These are phyloP conservation scores for Syrmaticus mikado DNA, from an alignment of 2,113 vertebrate genomes.

Conservation along the genomic window DNA sequence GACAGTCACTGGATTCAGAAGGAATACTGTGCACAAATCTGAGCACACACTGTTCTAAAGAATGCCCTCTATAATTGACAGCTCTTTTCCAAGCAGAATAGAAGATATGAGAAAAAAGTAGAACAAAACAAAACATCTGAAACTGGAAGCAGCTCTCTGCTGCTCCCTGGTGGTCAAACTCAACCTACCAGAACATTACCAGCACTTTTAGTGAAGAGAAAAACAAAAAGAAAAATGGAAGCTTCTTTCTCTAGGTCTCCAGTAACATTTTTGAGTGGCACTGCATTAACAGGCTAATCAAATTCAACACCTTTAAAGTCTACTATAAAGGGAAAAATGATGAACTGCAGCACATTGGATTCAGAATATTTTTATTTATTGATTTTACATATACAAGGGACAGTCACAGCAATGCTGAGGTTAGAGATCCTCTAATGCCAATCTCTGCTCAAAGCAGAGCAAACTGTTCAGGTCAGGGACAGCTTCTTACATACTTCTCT, in stretches of 20 bases:
- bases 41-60: background rate
- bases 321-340: background rate
- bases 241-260: background rate
- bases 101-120: background rate
- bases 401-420: rapidly evolving
- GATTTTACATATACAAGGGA: no score
- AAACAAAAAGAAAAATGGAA: rapidly evolving
- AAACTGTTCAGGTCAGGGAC: background rate
- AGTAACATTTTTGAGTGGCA: background rate
- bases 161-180: conserved; percentile 65
- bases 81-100: background rate
- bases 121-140: no score
- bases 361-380: no score
- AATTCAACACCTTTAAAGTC: background rate
- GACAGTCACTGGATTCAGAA: rapidly evolving
- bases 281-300: rapidly evolving
- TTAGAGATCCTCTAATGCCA: no score
- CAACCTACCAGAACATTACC: background rate
- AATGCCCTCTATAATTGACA: background rate
- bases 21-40: background rate
- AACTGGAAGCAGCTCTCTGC: conserved; percentile 30
- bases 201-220: rapidly evolving
- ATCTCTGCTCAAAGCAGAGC: background rate
- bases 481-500: background rate
- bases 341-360: rapidly evolving